Conservation (phyloP, 2,113 vertebrate genomes). For the Gila orcuttii region DNA sequence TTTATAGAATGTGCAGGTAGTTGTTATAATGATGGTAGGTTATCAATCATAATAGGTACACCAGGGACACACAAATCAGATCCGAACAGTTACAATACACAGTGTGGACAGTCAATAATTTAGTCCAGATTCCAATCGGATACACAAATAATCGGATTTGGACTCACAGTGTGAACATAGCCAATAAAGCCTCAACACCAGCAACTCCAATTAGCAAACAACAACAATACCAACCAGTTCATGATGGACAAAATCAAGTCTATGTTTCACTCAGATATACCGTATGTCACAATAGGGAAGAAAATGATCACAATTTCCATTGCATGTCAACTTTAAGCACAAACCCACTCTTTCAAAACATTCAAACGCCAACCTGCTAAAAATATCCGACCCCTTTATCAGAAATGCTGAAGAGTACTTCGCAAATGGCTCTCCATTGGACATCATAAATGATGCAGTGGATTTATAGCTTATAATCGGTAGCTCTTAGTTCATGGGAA, state of each 20-base stretch:
- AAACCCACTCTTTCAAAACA: neutral
- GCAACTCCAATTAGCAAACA: neutral
- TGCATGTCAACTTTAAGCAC: neutral
- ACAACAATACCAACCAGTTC: neutral
- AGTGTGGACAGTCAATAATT: too few relatives aligned
- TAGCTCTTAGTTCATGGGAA: slow-evolving; percentile 30
- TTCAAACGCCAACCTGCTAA: neutral
- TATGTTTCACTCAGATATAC: too few relatives aligned
- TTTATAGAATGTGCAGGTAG: too few relatives aligned
- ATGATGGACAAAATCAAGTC: neutral
- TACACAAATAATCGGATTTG: too few relatives aligned
- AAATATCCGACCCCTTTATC: slow-evolving; percentile 18
- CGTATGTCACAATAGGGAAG: neutral
- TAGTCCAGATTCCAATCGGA: too few relatives aligned
- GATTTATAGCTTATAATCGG: slow-evolving; percentile 24
- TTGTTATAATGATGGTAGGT: too few relatives aligned
- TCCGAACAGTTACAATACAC: too few relatives aligned
- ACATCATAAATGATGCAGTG: slow-evolving; percentile 33
- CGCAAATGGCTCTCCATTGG: slow-evolving; percentile 28
- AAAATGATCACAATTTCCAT: neutral
- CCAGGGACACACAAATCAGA: too few relatives aligned
- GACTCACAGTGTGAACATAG: too few relatives aligned
- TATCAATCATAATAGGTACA: too few relatives aligned
- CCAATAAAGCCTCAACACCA: too few relatives aligned
- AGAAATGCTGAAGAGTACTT: slow-evolving; percentile 26